Conservation (phyloP, 2,888 invertebrate species). For the Camptogramma bilineatum region DNA sequence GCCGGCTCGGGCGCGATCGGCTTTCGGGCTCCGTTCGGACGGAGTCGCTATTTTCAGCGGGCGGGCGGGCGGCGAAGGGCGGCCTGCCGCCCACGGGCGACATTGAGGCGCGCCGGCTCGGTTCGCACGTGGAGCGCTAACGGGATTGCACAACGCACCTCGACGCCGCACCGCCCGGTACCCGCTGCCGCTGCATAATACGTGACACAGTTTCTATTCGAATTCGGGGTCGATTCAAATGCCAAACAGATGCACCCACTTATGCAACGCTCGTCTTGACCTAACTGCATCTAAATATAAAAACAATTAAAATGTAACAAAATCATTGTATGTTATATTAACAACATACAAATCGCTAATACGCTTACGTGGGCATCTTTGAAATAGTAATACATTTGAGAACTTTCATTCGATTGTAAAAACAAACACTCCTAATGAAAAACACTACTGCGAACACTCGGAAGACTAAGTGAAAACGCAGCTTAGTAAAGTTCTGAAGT, state of each 20-base stretch:
- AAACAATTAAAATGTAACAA: not conserved
- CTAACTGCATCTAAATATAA: conserved; percentile 55
- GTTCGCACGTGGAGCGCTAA: conserved; percentile 81
- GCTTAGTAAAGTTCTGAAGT: not conserved
- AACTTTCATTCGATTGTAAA: not conserved
- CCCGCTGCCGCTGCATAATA: conserved; percentile 70
- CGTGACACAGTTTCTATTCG: conserved; percentile 85
- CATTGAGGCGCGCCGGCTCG: conserved; percentile 81
- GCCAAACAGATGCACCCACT: conserved; percentile 84
- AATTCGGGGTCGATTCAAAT: conserved; percentile 85
- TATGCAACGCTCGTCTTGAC: conserved; percentile 77
- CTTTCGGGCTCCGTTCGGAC: conserved; percentile 57
- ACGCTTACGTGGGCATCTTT: not conserved
- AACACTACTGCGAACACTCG: not conserved
- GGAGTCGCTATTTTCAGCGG: conserved; percentile 70
- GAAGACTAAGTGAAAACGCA: not conserved
- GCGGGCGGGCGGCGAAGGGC: conserved; percentile 61
- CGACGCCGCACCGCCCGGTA: conserved; percentile 56
- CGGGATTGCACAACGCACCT: conserved; percentile 83
- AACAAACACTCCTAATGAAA: no score
- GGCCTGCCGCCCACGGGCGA: conserved; percentile 80
- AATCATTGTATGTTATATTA: not conserved
- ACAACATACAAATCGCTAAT: not conserved
- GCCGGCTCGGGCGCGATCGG: conserved; percentile 64
- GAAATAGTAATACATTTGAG: no score